Evolutionary conservation across 92 coral and sea anemone genomes (phyloP).

Genomic region (Zoanthus sansibaricus): DNA sequence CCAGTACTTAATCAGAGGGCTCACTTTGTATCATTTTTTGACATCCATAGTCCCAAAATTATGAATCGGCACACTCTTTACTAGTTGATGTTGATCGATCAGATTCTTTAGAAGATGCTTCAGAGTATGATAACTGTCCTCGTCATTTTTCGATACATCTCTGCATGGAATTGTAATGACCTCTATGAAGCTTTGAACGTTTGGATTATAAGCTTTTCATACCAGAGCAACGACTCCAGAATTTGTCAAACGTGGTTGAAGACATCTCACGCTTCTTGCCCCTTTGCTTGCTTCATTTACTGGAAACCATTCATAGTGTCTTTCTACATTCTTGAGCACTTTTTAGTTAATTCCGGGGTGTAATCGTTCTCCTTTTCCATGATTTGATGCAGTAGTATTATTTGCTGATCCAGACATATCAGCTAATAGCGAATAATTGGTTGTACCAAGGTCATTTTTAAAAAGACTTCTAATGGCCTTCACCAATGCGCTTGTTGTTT

Average conservation of each 20-base stretch:
- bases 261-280: constrained; percentile 44
- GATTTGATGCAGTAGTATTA: constrained; percentile 27
- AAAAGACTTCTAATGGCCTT: too few species aligned
- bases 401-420: constrained; percentile 50
- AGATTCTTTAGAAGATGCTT: too few species aligned
- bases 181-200: constrained; percentile 51
- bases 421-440: too few species aligned
- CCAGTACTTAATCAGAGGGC: too few species aligned
- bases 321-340: not conserved
- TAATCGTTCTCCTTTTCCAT: constrained; percentile 14
- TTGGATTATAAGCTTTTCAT: constrained; percentile 55
- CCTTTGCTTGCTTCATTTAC: constrained; percentile 61
- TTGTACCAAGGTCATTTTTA: too few species aligned
- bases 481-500: too few species aligned
- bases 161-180: not conserved
- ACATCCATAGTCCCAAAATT: too few species aligned
- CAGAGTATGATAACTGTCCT: too few species aligned
- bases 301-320: not conserved
- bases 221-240: constrained; percentile 52
- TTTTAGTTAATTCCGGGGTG: constrained; percentile 48
- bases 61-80: too few species aligned
- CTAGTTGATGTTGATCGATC: too few species aligned
- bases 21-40: too few species aligned
- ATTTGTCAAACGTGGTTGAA: constrained; percentile 29
- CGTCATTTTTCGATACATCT: too few species aligned